Percentiles rank a stretch among this genome's conserved stretches.
Conservation (phyloP, 2,888 invertebrate genomes). For the Hetaerina titia region DNA sequence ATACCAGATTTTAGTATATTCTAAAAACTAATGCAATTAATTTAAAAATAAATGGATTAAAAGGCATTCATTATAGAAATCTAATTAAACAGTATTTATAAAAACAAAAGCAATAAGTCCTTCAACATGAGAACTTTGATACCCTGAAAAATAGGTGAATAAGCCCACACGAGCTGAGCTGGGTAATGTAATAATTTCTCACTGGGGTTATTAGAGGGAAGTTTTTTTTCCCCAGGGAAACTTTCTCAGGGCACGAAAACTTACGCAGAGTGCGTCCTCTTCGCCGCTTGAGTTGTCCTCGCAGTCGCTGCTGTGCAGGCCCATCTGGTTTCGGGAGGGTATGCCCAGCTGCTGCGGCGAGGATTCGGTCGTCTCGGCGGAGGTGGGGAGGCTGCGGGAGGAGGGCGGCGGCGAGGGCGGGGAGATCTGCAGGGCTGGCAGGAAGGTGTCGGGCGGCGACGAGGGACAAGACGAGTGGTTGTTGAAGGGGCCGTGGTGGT, state of each 20-base stretch:
- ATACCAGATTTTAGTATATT: not conserved
- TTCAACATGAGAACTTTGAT: too few species aligned
- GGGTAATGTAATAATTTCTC: too few species aligned
- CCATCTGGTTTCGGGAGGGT: conserved; percentile 68
- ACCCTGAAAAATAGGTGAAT: too few species aligned
- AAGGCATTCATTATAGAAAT: too few species aligned
- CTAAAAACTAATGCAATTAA: not conserved
- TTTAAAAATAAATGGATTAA: not conserved
- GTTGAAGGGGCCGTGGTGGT: not conserved
- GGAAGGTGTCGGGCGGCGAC: conserved; percentile 56
- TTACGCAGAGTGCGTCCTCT: conserved; percentile 73
- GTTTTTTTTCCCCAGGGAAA: too few species aligned
- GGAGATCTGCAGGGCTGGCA: conserved; percentile 36
- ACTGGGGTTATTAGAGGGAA: too few species aligned
- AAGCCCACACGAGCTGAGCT: too few species aligned
- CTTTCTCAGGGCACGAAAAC: not conserved
- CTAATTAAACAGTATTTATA: too few species aligned
- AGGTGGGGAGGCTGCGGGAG: not conserved
- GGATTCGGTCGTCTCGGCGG: not conserved
- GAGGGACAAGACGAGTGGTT: conserved; percentile 21
- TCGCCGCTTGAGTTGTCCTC: conserved; percentile 78
- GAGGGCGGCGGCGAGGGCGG: conserved; percentile 7
- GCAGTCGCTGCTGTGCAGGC: conserved; percentile 76
- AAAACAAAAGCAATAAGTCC: too few species aligned
- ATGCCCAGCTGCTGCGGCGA: conserved; percentile 29